phyloP scores from a whole-genome alignment of 2,113 vertebrate species.

The Cyanoramphus novaezelandiae region DNA sequence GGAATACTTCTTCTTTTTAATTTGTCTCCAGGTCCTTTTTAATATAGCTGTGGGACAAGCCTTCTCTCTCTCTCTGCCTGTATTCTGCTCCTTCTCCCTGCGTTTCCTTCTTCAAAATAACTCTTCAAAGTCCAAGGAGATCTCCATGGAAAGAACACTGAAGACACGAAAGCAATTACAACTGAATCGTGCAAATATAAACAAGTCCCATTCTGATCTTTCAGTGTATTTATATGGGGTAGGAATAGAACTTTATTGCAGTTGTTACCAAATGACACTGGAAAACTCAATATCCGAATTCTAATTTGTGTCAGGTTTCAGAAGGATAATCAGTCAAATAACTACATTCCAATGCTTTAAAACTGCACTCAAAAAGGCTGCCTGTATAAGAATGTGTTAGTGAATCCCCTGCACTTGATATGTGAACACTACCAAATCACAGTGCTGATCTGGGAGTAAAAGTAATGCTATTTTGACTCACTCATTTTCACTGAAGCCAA shows the following conservation, averaged over 20 bases:
- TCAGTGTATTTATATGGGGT: neutral
- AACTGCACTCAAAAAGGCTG: neutral
- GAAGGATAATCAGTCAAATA: neutral
- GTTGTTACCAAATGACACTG: neutral
- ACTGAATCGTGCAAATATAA: constrained; percentile 13
- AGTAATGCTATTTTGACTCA: neutral
- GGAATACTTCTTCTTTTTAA: constrained; percentile 6
- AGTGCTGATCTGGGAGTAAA: neutral
- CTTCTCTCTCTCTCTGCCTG: neutral
- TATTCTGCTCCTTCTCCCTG: neutral
- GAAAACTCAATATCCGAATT: neutral
- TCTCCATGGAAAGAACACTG: neutral
- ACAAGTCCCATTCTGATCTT: constrained; percentile 19
- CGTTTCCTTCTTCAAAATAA: neutral
- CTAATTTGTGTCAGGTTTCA: neutral
- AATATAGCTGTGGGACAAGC: neutral
- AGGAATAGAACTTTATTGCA: neutral
- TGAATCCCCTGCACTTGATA: neutral
- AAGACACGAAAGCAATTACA: neutral
- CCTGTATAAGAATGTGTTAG: neutral
- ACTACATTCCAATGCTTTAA: neutral
- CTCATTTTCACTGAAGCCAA: constrained; percentile 2
- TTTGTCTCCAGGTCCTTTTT: constrained; percentile 25
- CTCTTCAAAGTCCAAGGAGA: neutral
- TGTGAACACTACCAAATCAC: neutral